Conservation (phyloP, 2,797 vertebrate species). For the Periophthalmus magnuspinnatus region DNA sequence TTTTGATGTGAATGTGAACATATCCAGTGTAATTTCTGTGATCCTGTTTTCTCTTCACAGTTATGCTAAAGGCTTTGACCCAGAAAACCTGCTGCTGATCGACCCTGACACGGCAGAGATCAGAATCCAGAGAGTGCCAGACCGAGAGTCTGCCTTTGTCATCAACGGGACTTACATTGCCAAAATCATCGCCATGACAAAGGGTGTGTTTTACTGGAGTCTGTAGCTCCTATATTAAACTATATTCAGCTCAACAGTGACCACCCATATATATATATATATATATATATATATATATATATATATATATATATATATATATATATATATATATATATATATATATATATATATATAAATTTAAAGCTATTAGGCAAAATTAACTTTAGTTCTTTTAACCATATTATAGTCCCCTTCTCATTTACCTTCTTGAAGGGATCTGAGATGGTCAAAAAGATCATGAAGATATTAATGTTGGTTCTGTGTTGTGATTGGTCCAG, state of each 20-base stretch:
- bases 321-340: too few relatives aligned
- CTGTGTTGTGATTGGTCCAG: conserved; percentile 29
- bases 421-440: too few relatives aligned
- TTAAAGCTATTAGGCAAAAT: too few relatives aligned
- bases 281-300: too few relatives aligned
- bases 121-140: conserved; percentile 75
- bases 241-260: not conserved
- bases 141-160: conserved; percentile 81
- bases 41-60: conserved; percentile 55
- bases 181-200: conserved; percentile 77
- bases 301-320: too few relatives aligned
- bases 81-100: conserved; percentile 81
- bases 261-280: too few relatives aligned
- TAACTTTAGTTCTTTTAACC: too few relatives aligned
- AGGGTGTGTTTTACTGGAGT: conserved; percentile 63
- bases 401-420: too few relatives aligned
- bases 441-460: too few relatives aligned
- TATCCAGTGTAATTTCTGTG: not conserved
- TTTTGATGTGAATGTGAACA: not conserved
- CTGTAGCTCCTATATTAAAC: not conserved
- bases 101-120: conserved; percentile 81
- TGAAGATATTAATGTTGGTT: not conserved
- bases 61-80: conserved; percentile 79
- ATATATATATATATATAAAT: too few relatives aligned
- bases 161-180: conserved; percentile 83